Base-by-base conservation (phyloP, 2,113 vertebrate genomes). In the Bujurquina vittata region DNA sequence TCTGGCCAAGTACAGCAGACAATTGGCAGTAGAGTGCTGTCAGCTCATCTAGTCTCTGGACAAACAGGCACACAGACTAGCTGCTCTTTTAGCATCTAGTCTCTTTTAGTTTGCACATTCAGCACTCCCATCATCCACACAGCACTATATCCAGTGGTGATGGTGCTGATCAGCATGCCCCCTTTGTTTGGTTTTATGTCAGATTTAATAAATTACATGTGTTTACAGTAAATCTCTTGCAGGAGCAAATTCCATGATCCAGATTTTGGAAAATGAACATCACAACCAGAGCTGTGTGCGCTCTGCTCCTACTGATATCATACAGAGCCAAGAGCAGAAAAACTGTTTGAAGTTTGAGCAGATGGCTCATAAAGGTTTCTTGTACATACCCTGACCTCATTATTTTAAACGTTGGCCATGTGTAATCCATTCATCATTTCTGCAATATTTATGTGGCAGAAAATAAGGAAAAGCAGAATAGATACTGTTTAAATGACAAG, bases 201-300 rank as follows among this genome's bases (percentile, higher is more conserved):
- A 72, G 10, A n/a, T 54, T 72, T 54, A 54, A 54, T n/a, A 54
- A 54, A 54, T 54, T 31, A 54, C 26, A 52, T 33, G 18, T 54
- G 46, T 72, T 72, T 72, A n/a, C 67, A 72, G 67, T 33, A 54
- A 33, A 54, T 54, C 49, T 33, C 18, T 29, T 72, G 11, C 46
- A 54, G 3, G 46, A 10, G 46, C 18, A n/a, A 18, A 31, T 72
- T 54, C 26, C 46, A 20, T 1, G 1, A 52, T 52, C 17, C 23
- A 33, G 26, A 31, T 54, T 72, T n/a, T 72, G 67, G 67, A 54
- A 9, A 72, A 72, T n/a, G 52, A 54, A 72, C 46, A 72, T 72
- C 26, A 33, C 15, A 69, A 49, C 23, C 46, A 20, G 43, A 69
- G 23, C 17, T 69, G 43, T 69, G 65, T 29, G 65, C 43, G 4